A percentile compares a stretch with the other conserved stretches of the same genome.
These are phyloP conservation scores for Sesia apiformis DNA, from an alignment of 2,888 invertebrate species.

Conservation along the genomic window DNA sequence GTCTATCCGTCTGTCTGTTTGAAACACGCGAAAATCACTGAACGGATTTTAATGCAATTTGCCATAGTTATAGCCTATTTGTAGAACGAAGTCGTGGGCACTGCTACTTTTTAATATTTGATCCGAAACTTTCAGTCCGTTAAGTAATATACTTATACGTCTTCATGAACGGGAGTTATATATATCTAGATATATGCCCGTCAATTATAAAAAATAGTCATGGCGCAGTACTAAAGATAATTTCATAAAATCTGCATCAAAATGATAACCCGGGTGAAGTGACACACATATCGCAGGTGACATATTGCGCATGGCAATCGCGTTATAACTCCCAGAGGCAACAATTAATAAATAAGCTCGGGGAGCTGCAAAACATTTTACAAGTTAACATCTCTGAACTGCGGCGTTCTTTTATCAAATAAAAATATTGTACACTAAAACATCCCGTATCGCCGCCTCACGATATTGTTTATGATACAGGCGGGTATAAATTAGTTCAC, in stretches of 20 bases:
- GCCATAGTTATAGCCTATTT: too few species aligned
- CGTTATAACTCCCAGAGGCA: slow-evolving; percentile 26
- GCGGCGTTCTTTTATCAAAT: slow-evolving; percentile 17
- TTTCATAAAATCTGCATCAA: not conserved
- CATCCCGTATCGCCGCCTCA: slow-evolving; percentile 36
- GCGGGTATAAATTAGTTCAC: slow-evolving; percentile 68
- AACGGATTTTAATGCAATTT: too few species aligned
- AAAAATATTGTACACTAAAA: slow-evolving; percentile 40
- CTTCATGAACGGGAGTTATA: too few species aligned
- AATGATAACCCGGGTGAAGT: not conserved
- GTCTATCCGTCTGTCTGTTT: too few species aligned
- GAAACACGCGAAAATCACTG: too few species aligned
- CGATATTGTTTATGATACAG: slow-evolving; percentile 64
- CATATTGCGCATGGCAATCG: not conserved
- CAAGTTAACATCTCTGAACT: slow-evolving; percentile 28
- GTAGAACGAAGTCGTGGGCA: too few species aligned
- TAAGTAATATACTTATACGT: too few species aligned
- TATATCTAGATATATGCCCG: too few species aligned
- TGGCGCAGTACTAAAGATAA: not conserved
- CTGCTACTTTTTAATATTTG: too few species aligned
- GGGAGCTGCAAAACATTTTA: not conserved
- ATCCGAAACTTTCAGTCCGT: too few species aligned
- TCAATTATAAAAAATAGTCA: not conserved
- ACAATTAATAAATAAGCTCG: slow-evolving; percentile 27
- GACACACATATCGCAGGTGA: not conserved